Evolutionary conservation across 2,888 invertebrate species (phyloP).

Genomic region (Drosophila buzzatii): DNA sequence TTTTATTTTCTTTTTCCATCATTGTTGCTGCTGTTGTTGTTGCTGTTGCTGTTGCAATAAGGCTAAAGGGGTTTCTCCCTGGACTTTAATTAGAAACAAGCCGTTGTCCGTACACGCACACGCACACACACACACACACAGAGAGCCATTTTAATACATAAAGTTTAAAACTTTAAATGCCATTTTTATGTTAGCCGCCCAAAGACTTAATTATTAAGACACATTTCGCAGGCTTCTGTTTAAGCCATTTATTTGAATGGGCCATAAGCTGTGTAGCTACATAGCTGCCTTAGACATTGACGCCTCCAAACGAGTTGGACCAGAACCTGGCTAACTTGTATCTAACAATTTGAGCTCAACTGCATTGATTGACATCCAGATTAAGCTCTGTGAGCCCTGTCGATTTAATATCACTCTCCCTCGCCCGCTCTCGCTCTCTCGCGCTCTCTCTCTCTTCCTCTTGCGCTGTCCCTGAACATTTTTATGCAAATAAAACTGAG

Average conservation of each 20-base stretch:
- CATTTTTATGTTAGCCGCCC: slow-evolving; percentile 51
- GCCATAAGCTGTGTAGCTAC: neutral
- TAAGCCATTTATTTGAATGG: slow-evolving; percentile 40
- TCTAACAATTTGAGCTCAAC: neutral
- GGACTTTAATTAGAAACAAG: slow-evolving; percentile 54
- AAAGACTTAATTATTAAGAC: slow-evolving; percentile 57
- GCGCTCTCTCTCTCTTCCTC: neutral
- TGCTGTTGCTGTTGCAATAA: slow-evolving; percentile 19
- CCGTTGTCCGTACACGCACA: slow-evolving; percentile 9
- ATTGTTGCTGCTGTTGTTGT: slow-evolving; percentile 24
- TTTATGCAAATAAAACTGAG: slow-evolving; percentile 12
- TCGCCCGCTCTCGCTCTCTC: neutral
- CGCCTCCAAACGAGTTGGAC: neutral
- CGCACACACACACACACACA: neutral
- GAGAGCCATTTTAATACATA: neutral
- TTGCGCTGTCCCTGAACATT: neutral
- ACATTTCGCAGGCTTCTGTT: slow-evolving; percentile 9
- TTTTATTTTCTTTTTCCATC: slow-evolving; percentile 19
- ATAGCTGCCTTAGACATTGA: slow-evolving; percentile 1
- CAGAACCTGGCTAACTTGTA: neutral
- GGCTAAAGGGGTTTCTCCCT: slow-evolving; percentile 31
- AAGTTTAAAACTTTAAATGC: slow-evolving; percentile 57
- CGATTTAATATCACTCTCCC: neutral
- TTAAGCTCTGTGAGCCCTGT: slow-evolving; percentile 3
- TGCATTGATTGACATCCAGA: slow-evolving; percentile 13